A percentile compares a stretch with the other conserved stretches of the same genome.
phyloP scores from a whole-genome alignment of 2,888 invertebrate species.

The Rhogogaster chlorosoma region DNA sequence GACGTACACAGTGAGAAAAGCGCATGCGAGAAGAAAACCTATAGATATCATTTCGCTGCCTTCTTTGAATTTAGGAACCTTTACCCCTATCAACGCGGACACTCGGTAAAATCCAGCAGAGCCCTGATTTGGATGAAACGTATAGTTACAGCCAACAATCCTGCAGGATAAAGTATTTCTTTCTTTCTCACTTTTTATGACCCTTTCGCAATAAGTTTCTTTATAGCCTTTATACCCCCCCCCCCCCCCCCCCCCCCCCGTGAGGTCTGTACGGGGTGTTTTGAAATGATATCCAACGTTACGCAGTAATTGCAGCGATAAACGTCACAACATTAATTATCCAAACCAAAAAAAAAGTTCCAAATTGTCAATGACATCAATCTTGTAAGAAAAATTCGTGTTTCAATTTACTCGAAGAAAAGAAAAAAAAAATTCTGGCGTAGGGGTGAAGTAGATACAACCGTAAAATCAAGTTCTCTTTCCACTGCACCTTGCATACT shows the following conservation, averaged over 20 bases:
- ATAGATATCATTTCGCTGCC: too few species aligned
- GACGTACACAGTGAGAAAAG: not conserved
- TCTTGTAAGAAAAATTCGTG: not conserved
- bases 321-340: not conserved
- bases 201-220: slow-evolving; percentile 33
- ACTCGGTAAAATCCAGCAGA: not conserved
- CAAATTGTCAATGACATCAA: not conserved
- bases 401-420: not conserved
- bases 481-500: not conserved
- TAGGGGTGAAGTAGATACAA: not conserved
- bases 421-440: not conserved
- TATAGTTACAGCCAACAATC: slow-evolving; percentile 27
- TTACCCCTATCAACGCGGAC: not conserved
- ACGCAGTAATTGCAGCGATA: too few species aligned
- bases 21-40: not conserved
- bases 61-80: not conserved
- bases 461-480: not conserved
- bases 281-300: not conserved
- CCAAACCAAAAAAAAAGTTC: not conserved
- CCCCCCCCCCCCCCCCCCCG: not conserved
- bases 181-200: slow-evolving; percentile 24
- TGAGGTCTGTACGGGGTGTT: not conserved
- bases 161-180: slow-evolving; percentile 18
- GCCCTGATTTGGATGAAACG: slow-evolving; percentile 27
- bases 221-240: not conserved